These are phyloP conservation scores for Chironomus tepperi DNA, from an alignment of 1,140 invertebrate species.

Conservation along the genomic window DNA sequence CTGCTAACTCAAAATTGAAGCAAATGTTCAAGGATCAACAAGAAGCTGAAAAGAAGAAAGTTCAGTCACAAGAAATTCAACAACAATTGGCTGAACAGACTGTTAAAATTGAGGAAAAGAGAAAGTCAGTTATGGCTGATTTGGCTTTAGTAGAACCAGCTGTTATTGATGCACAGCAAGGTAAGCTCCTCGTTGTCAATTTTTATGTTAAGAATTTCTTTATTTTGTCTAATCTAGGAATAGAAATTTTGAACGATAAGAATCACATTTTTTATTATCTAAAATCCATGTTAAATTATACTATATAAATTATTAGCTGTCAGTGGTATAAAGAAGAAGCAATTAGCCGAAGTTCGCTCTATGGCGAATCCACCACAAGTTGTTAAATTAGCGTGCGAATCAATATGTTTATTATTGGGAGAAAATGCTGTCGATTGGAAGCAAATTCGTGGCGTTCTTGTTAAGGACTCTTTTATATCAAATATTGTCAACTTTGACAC, in stretches of 20 bases:
- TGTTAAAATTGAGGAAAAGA: conserved; percentile 85
- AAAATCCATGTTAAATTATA: neutral
- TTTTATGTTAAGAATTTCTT: neutral
- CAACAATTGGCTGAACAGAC: conserved; percentile 82
- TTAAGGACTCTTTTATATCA: conserved; percentile 97
- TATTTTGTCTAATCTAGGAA: neutral
- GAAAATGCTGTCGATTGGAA: conserved; percentile 91
- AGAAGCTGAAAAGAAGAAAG: conserved; percentile 98
- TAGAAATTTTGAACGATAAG: neutral
- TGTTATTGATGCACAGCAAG: conserved; percentile 95
- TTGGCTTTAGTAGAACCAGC: conserved; percentile 95
- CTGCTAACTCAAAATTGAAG: conserved; percentile 94
- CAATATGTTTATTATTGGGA: conserved; percentile 87
- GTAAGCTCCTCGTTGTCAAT: conserved; percentile 45
- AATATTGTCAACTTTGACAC: conserved; percentile 97
- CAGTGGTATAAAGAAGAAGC: conserved; percentile 92
- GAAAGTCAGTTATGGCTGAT: conserved; percentile 87
- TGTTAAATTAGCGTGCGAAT: conserved; percentile 91
- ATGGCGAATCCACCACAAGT: conserved; percentile 90
- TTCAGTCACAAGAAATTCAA: conserved; percentile 96
- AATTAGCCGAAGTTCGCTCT: conserved; percentile 88
- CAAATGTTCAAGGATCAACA: conserved; percentile 99
- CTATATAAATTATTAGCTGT: conserved; percentile 61
- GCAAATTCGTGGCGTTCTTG: conserved; percentile 82
- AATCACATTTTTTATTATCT: too few species aligned